Evolutionary conservation across 1,140 invertebrate species (phyloP).

Genomic region (Sycophaga agraensis): DNA sequence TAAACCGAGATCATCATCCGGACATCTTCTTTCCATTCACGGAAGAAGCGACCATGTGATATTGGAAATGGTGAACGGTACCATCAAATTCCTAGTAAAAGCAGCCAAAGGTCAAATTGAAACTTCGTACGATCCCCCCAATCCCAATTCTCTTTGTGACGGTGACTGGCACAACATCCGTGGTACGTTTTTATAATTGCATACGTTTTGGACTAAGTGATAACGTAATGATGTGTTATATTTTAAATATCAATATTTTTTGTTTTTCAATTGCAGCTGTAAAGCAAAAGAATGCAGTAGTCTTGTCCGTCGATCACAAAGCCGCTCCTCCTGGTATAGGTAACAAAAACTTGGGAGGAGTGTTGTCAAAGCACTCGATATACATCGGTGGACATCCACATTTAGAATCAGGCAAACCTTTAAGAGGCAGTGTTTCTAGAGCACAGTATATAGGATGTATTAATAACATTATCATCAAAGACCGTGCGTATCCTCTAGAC

Average conservation of each 20-base stretch:
- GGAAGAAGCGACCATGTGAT: conserved; percentile 80
- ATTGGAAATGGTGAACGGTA: conserved; percentile 85
- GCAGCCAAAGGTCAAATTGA: conserved; percentile 80
- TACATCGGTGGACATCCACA: conserved; percentile 86
- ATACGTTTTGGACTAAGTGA: neutral
- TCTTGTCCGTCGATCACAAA: conserved; percentile 77
- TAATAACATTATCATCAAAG: conserved; percentile 65
- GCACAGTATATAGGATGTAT: conserved; percentile 84
- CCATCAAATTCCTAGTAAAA: conserved; percentile 78
- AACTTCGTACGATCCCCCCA: conserved; percentile 69
- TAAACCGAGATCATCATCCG: conserved; percentile 80
- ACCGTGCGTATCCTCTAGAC: conserved; percentile 63
- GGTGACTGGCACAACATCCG: conserved; percentile 90
- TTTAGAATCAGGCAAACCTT: conserved; percentile 49
- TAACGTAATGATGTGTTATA: neutral
- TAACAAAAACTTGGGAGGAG: conserved; percentile 62
- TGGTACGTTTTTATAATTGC: conserved; percentile 62
- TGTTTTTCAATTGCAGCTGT: conserved; percentile 64
- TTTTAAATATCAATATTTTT: neutral
- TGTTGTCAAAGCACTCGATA: conserved; percentile 81
- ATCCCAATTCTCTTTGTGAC: conserved; percentile 82
- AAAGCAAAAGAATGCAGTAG: conserved; percentile 82
- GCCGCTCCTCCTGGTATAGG: conserved; percentile 70
- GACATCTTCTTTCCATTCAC: conserved; percentile 80
- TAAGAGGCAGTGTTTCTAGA: conserved; percentile 62